A percentile compares a stretch with the other conserved stretches of the same genome.
phyloP scores from a whole-genome alignment of 2,113 vertebrate genomes.

The Etheostoma cragini region DNA sequence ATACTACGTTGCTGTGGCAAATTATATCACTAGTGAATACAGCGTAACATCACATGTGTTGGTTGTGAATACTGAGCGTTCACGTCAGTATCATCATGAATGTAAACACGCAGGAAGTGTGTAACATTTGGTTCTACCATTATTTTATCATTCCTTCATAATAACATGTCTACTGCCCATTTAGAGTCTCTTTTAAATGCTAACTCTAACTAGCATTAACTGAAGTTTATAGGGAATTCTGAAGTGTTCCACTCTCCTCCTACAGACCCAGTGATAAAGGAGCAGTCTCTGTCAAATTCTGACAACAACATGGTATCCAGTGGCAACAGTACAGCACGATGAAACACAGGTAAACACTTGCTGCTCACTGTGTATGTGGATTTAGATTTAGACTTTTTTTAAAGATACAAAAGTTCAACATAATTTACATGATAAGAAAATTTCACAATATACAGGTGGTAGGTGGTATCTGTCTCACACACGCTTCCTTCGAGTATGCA shows the following conservation, averaged over 20 bases:
- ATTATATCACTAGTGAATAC: neutral
- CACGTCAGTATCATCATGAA: neutral
- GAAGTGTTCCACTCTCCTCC: conserved; percentile 4
- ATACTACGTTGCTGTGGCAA: neutral
- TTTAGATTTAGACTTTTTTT: neutral
- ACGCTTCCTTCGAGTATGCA: no score
- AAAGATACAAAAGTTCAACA: neutral
- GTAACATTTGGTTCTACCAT: neutral
- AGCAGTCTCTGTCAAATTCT: conserved; percentile 92
- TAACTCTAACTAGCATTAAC: neutral
- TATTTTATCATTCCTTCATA: neutral
- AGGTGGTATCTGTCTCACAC: no score
- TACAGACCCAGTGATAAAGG: conserved; percentile 94
- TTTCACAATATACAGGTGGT: neutral
- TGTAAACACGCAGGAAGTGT: neutral
- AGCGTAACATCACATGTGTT: neutral
- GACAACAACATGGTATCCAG: conserved; percentile 94
- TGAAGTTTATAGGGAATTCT: no score
- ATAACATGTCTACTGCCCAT: neutral
- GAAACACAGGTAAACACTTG: conserved; percentile 82
- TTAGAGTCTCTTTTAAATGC: neutral
- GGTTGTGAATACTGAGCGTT: neutral
- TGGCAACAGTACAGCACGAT: conserved; percentile 93
- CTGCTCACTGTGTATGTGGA: neutral
- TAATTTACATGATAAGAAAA: neutral